Evolutionary conservation across 2,113 vertebrate species (phyloP).

Genomic region (Oryzias curvinotus): DNA sequence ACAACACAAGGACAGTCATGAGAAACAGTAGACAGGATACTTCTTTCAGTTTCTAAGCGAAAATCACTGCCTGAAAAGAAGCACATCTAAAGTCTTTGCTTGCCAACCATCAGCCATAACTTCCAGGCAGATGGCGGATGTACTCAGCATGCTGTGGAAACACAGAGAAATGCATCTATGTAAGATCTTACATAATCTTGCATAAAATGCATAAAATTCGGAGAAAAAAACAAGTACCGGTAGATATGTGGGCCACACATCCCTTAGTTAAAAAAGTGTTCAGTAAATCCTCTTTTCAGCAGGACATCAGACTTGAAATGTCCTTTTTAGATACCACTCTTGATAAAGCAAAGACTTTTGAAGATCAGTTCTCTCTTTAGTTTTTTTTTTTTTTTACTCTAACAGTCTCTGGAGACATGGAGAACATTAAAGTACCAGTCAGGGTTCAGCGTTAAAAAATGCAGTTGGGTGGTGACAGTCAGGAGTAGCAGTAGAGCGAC

Average conservation of each 20-base stretch:
- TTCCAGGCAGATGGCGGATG: not conserved
- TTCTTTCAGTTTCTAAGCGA: conserved; percentile 6
- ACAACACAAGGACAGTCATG: too few relatives aligned
- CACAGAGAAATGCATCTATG: too few relatives aligned
- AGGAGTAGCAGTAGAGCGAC: conserved; percentile 73
- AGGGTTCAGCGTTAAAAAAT: conserved; percentile 82
- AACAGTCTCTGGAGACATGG: conserved; percentile 43
- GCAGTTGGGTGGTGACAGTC: conserved; percentile 67
- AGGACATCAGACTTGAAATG: conserved; percentile 30
- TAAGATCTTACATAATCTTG: too few relatives aligned
- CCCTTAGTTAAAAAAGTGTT: conserved; percentile 28
- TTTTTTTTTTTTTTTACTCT: conserved; percentile 17
- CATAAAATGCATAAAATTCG: too few relatives aligned
- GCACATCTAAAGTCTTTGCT: conserved; percentile 6
- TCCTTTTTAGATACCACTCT: conserved; percentile 44
- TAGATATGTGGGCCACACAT: conserved; percentile 43
- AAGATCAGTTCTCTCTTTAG: conserved; percentile 27
- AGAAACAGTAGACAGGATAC: too few relatives aligned
- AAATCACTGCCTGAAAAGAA: conserved; percentile 13
- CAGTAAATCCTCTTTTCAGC: conserved; percentile 58
- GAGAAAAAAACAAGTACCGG: conserved; percentile 4
- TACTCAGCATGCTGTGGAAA: too few relatives aligned
- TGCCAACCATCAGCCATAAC: conserved; percentile 15
- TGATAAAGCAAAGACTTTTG: conserved; percentile 51
- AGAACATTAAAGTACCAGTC: conserved; percentile 65